phyloP scores from a whole-genome alignment of 2,888 invertebrate genomes.

The Didymodactylos carnosus region DNA sequence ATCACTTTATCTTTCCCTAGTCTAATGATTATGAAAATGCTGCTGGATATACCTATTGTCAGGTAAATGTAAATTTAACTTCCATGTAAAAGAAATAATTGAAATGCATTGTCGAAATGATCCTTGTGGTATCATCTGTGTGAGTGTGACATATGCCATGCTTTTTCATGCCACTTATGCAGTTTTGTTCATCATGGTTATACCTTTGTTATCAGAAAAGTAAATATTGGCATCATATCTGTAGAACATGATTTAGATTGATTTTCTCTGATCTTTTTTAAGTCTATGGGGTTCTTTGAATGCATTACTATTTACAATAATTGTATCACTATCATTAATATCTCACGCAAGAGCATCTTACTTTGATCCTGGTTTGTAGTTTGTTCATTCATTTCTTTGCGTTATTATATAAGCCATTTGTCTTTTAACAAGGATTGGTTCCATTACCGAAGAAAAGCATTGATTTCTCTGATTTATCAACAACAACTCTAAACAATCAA shows the following conservation, averaged over 20 bases:
- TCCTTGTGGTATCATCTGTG: constrained; percentile 63
- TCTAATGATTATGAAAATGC: no score
- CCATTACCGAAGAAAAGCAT: constrained; percentile 46
- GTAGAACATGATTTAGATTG: neutral
- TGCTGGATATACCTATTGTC: no score
- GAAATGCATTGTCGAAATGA: constrained; percentile 49
- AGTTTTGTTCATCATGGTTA: constrained; percentile 57
- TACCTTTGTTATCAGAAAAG: constrained; percentile 61
- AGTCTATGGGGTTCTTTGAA: constrained; percentile 55
- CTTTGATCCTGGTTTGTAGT: constrained; percentile 73
- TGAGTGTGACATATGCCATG: constrained; percentile 56
- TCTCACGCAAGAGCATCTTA: constrained; percentile 61
- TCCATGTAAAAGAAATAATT: no score
- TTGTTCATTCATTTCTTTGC: no score
- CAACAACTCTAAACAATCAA: neutral
- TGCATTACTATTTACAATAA: constrained; percentile 55
- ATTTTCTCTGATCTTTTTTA: constrained; percentile 2
- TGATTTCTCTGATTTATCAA: constrained; percentile 51
- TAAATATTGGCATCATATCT: constrained; percentile 30
- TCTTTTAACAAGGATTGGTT: no score
- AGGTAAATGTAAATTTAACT: no score
- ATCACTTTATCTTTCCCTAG: no score
- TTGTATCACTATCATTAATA: constrained; percentile 52
- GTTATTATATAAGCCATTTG: no score
- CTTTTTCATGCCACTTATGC: constrained; percentile 70